A percentile compares a stretch with the other conserved stretches of the same genome.
Evolutionary conservation across 2,113 vertebrate genomes (phyloP).

Genomic region (Mugil cephalus): DNA sequence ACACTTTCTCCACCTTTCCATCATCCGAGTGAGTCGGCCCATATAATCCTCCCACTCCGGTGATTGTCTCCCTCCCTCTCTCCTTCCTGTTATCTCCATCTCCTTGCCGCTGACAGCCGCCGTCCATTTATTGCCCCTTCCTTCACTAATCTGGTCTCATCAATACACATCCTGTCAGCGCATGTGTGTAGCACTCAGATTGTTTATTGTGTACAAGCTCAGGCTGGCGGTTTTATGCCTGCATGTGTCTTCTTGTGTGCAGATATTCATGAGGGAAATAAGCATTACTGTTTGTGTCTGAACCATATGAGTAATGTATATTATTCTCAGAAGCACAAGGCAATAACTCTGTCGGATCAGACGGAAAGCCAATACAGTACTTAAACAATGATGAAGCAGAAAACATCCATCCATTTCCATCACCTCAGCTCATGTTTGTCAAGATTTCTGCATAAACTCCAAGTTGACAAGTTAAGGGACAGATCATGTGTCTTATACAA

Average conservation of each 20-base stretch:
- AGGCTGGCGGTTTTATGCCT: background rate
- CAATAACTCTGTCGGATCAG: slow-evolving; percentile 71
- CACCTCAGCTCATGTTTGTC: slow-evolving; percentile 13
- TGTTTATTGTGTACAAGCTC: slow-evolving; percentile 53
- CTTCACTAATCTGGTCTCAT: slow-evolving; percentile 56
- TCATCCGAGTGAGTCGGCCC: background rate
- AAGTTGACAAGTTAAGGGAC: background rate
- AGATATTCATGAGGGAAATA: slow-evolving; percentile 74
- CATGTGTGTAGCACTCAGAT: slow-evolving; percentile 38
- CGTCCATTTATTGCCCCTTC: slow-evolving; percentile 64
- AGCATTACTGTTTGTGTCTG: slow-evolving; percentile 59
- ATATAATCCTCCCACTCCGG: slow-evolving; percentile 14
- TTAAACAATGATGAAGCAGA: slow-evolving; percentile 67
- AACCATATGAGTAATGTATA: slow-evolving; percentile 67
- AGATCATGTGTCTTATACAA: no score
- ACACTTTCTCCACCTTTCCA: slow-evolving; percentile 17
- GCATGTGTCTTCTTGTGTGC: slow-evolving; percentile 41
- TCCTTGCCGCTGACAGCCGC: slow-evolving; percentile 62
- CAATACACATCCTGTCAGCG: slow-evolving; percentile 64
- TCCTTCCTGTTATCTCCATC: slow-evolving; percentile 68
- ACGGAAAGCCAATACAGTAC: slow-evolving; percentile 53
- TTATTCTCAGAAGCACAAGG: slow-evolving; percentile 72
- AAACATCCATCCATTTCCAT: slow-evolving; percentile 37
- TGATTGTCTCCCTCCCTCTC: slow-evolving; percentile 5
- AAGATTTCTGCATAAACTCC: slow-evolving; percentile 5